Evolutionary conservation across 2,888 invertebrate species (phyloP).

Genomic region (Cosmorhoe ocellata): DNA sequence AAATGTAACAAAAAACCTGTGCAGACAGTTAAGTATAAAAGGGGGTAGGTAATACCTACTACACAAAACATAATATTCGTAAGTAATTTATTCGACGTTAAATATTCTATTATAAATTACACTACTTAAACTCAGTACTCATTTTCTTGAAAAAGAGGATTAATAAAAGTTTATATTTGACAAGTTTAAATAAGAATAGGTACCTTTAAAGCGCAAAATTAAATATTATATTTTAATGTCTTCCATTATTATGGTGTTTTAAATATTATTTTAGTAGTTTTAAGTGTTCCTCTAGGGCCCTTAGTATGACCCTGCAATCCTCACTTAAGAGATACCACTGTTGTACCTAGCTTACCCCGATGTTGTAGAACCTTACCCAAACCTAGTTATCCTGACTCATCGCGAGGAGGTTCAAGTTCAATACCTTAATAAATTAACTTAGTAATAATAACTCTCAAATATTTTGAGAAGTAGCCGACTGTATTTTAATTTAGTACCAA

Average conservation of each 20-base stretch:
- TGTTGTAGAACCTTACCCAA: constrained; percentile 24
- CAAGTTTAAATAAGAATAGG: no score
- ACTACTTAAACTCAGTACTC: no score
- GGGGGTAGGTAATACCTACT: no score
- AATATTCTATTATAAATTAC: no score
- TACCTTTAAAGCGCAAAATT: background rate
- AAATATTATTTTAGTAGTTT: no score
- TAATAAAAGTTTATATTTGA: no score
- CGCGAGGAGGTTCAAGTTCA: constrained; percentile 26
- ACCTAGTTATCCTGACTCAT: constrained; percentile 27
- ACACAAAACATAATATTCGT: no score
- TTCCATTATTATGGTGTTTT: background rate
- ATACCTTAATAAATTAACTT: background rate
- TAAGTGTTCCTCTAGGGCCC: no score
- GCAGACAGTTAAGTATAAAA: no score
- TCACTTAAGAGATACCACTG: no score
- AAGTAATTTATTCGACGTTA: no score
- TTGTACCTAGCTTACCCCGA: background rate
- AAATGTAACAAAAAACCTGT: background rate
- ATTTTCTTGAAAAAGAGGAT: no score
- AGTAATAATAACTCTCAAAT: background rate
- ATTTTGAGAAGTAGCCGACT: background rate
- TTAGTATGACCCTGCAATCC: background rate
- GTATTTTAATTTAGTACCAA: background rate
- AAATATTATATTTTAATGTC: background rate